Evolutionary conservation across 2,888 invertebrate genomes (phyloP).

Genomic region (Melanophora roralis): DNA sequence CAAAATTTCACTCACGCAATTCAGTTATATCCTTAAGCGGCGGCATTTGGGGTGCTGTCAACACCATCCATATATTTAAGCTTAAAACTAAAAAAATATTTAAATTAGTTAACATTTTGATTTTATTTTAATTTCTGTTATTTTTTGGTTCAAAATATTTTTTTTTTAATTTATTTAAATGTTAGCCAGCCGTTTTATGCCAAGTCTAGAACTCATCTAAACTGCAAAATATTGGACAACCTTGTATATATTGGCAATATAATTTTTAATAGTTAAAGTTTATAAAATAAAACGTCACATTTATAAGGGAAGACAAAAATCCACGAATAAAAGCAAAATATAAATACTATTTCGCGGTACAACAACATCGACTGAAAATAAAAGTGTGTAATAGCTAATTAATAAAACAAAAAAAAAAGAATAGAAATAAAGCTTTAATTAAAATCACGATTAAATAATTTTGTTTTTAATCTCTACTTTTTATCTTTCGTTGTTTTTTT

Average conservation of each 20-base stretch:
- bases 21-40: slow-evolving; percentile 26
- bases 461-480: neutral
- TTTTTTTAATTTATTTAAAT: neutral
- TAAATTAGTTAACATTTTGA: slow-evolving; percentile 28
- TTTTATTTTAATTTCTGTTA: neutral
- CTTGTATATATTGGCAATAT: slow-evolving; percentile 51
- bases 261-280: too few relatives aligned
- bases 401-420: neutral
- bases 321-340: neutral
- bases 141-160: neutral
- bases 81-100: slow-evolving; percentile 23
- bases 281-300: neutral
- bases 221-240: slow-evolving; percentile 44
- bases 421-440: slow-evolving; percentile 18
- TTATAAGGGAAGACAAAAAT: neutral
- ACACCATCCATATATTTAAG: neutral
- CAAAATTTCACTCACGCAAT: slow-evolving; percentile 50
- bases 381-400: neutral
- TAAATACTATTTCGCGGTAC: too few relatives aligned
- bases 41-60: slow-evolving; percentile 2
- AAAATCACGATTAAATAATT: slow-evolving; percentile 37
- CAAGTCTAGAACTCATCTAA: slow-evolving; percentile 49
- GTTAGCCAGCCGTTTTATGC: slow-evolving; percentile 31
- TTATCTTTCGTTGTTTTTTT: neutral
- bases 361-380: neutral